These are phyloP conservation scores for Tribolium madens DNA, from an alignment of 1,140 invertebrate genomes.

Conservation along the genomic window DNA sequence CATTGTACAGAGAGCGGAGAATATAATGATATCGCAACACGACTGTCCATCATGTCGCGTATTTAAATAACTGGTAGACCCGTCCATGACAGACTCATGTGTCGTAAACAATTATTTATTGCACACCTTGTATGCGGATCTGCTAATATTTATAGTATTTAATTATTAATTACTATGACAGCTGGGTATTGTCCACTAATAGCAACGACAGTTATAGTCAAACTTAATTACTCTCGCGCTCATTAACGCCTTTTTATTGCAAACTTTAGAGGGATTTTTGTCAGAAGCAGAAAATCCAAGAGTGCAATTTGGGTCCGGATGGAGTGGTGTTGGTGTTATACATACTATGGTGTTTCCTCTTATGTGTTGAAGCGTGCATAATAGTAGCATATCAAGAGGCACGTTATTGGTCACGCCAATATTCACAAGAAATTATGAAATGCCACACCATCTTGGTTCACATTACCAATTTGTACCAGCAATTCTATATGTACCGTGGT, in stretches of 20 bases:
- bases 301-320: too few relatives aligned
- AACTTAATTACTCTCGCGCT: constrained; percentile 5
- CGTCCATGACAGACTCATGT: constrained; percentile 44
- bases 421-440: constrained; percentile 46
- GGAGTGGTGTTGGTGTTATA: not conserved
- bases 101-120: constrained; percentile 53
- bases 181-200: constrained; percentile 29
- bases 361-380: constrained; percentile 27
- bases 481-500: constrained; percentile 29
- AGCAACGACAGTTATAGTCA: constrained; percentile 13
- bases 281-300: too few relatives aligned
- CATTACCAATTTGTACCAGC: constrained; percentile 48
- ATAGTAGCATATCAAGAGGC: constrained; percentile 36
- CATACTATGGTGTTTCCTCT: constrained; percentile 1
- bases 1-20: constrained; percentile 29
- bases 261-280: not conserved
- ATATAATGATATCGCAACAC: constrained; percentile 40
- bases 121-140: constrained; percentile 44
- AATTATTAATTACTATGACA: constrained; percentile 48
- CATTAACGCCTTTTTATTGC: constrained; percentile 3
- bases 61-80: constrained; percentile 48
- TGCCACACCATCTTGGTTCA: constrained; percentile 36
- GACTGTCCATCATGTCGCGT: constrained; percentile 42
- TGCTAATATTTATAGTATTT: constrained; percentile 47
- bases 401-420: constrained; percentile 49